Percentiles rank a stretch among this genome's conserved stretches.
These are phyloP conservation scores for Galaxias olidus DNA, from an alignment of 2,797 vertebrate genomes.

Conservation along the genomic window DNA sequence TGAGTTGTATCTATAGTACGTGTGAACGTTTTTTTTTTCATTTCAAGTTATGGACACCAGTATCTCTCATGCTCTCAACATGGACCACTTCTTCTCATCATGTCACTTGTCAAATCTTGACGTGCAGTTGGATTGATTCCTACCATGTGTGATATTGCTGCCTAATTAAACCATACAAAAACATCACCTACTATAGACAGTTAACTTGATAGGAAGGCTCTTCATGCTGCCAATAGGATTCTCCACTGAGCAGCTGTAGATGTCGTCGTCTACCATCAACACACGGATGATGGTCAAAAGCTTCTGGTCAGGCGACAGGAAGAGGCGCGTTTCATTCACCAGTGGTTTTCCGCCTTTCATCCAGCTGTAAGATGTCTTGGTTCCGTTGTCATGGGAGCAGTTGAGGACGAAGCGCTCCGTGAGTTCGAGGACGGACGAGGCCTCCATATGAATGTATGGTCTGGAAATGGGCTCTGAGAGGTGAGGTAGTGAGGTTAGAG, in stretches of 20 bases:
- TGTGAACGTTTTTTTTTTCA: too few species aligned
- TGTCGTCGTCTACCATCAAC: slow-evolving; percentile 86
- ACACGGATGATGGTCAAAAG: slow-evolving; percentile 88
- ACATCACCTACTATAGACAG: slow-evolving; percentile 87
- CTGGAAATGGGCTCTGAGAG: slow-evolving; percentile 85
- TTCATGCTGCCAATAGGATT: slow-evolving; percentile 86
- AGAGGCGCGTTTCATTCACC: slow-evolving; percentile 83
- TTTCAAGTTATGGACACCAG: too few species aligned
- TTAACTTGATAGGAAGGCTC: slow-evolving; percentile 85
- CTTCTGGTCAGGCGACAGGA: slow-evolving; percentile 87
- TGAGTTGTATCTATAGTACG: too few species aligned
- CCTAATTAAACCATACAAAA: neutral
- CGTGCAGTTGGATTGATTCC: too few species aligned
- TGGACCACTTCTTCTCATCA: too few species aligned
- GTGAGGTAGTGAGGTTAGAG: neutral
- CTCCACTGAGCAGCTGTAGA: slow-evolving; percentile 87
- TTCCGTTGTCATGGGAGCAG: slow-evolving; percentile 91
- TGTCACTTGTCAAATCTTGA: too few species aligned
- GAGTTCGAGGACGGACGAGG: slow-evolving; percentile 89
- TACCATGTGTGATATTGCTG: too few species aligned
- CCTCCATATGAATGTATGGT: slow-evolving; percentile 81
- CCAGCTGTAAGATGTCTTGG: slow-evolving; percentile 90
- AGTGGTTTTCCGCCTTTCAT: slow-evolving; percentile 86
- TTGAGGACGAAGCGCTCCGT: slow-evolving; percentile 87
- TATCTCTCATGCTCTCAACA: too few species aligned